Base-by-base conservation (phyloP, 2,888 invertebrate genomes). In the Rhabditoides inermis region DNA sequence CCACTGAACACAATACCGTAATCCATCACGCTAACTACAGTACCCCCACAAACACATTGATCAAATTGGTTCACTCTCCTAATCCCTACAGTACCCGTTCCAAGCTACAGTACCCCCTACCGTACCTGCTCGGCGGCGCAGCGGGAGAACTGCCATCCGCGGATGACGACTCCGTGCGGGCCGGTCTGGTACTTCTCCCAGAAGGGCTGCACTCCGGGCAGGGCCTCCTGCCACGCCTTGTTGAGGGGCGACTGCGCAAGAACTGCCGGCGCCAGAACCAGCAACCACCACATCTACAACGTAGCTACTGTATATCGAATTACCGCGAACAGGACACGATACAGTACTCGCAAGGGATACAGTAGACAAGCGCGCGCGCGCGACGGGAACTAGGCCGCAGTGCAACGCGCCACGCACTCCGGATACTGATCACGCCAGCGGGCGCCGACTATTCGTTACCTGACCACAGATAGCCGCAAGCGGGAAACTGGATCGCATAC, bases 161-260 rank as follows among this genome's bases (percentile, higher is more conserved):
- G 53, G 49, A 75, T 73, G 25, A 75, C 75, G 23, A 74, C 62
- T 25, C 72, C 71, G 46, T 69, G 68, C 20, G 75, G 75, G 1
- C 75, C 75, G 1, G 70, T 68, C 55, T 66, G 67, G 56, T 75
- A 75, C 53, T 74, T 74, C 54, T 74, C 74, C 74, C 74, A 74
- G 53, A 72, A 74, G 23, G 74, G 74, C 51, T 72, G 70, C 26
- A 74, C 67, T 40, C 67, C 67, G 6, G 73, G 73, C 18, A 73
- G 55, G n/a, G 73, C 73, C 53, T 74, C 74, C 41, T 75, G 66
- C 74, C 74, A 74, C 10, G 70, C 74, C 36, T 69, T 65, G 10
- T 66, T 61, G 49, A 68, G 50, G 2, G 70, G 67, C 28, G 60
- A 63, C 36, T 65, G 62, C 7, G 62, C 55, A 32, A 45, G 32